phyloP scores from a whole-genome alignment of 2,797 vertebrate genomes.

The Takifugu rubripes region DNA sequence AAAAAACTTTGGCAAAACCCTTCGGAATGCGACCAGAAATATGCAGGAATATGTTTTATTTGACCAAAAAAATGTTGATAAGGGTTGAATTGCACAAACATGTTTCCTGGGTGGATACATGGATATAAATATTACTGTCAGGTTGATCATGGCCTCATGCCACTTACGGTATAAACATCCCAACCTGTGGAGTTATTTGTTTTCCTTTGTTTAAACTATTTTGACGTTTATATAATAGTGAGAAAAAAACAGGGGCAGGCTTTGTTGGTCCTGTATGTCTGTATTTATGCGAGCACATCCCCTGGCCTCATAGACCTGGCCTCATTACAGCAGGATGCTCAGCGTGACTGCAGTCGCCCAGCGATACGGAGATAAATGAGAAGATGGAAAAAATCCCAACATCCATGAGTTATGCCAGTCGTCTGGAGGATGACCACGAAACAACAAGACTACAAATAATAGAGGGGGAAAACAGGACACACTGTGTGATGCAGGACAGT shows the following conservation, averaged over 20 bases:
- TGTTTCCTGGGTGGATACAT: constrained; percentile 31
- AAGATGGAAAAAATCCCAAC: constrained; percentile 11
- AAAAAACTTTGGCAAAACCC: constrained; percentile 46
- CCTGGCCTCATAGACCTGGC: constrained; percentile 55
- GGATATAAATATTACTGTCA: constrained; percentile 62
- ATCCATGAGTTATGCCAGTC: neutral
- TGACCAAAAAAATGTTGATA: constrained; percentile 3
- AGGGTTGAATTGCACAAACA: constrained; percentile 19
- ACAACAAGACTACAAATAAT: neutral
- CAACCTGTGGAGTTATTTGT: constrained; percentile 71
- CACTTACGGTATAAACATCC: constrained; percentile 78
- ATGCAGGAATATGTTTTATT: constrained; percentile 1
- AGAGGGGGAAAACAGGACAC: too few relatives aligned
- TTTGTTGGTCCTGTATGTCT: constrained; percentile 62
- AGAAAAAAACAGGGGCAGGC: constrained; percentile 61
- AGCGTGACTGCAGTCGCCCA: constrained; percentile 33
- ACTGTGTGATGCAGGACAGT: too few relatives aligned
- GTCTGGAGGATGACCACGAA: neutral
- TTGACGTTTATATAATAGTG: constrained; percentile 79
- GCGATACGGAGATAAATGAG: constrained; percentile 19
- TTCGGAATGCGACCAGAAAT: constrained; percentile 21
- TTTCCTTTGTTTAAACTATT: constrained; percentile 81
- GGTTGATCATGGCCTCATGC: constrained; percentile 63
- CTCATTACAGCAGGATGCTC: constrained; percentile 29
- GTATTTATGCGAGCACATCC: constrained; percentile 76